Percentiles rank a stretch among this genome's conserved stretches.
phyloP scores from a whole-genome alignment of 2,888 invertebrate genomes.

The Euzetes globulus region DNA sequence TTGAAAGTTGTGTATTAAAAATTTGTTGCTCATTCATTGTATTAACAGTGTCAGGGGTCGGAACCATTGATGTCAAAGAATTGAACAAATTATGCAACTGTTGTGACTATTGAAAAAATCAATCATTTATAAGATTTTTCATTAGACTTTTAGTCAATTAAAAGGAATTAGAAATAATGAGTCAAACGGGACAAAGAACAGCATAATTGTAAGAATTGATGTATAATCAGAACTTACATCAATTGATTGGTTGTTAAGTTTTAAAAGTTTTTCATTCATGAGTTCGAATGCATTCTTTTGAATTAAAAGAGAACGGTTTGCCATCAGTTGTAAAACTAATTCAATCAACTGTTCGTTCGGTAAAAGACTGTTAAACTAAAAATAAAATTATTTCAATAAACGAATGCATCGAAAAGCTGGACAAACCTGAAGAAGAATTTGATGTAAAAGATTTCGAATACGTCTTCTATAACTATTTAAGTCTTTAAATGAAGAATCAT shows the following conservation, averaged over 20 bases:
- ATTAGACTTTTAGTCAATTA: too few species aligned
- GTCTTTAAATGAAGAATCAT: background rate
- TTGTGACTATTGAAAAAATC: background rate
- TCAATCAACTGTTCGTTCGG: constrained; percentile 55
- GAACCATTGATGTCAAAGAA: background rate
- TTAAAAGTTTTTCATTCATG: constrained; percentile 69
- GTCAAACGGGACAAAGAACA: too few species aligned
- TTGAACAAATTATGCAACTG: background rate
- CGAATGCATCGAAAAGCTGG: background rate
- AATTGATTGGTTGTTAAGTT: constrained; percentile 42
- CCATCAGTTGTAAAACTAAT: constrained; percentile 59
- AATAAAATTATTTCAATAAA: constrained; percentile 7
- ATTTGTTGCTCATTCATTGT: constrained; percentile 55
- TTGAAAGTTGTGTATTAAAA: constrained; percentile 68
- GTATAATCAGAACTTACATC: background rate
- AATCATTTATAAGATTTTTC: too few species aligned
- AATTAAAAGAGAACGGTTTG: constrained; percentile 65
- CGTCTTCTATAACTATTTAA: background rate
- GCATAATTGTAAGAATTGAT: too few species aligned
- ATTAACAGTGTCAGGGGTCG: constrained; percentile 42
- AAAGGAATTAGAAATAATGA: too few species aligned
- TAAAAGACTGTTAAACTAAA: constrained; percentile 53
- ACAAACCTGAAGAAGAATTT: constrained; percentile 3
- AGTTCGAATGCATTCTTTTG: constrained; percentile 75
- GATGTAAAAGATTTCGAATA: background rate